Base-by-base conservation (phyloP, 2,888 invertebrate genomes). In the Acleris sparsana region DNA sequence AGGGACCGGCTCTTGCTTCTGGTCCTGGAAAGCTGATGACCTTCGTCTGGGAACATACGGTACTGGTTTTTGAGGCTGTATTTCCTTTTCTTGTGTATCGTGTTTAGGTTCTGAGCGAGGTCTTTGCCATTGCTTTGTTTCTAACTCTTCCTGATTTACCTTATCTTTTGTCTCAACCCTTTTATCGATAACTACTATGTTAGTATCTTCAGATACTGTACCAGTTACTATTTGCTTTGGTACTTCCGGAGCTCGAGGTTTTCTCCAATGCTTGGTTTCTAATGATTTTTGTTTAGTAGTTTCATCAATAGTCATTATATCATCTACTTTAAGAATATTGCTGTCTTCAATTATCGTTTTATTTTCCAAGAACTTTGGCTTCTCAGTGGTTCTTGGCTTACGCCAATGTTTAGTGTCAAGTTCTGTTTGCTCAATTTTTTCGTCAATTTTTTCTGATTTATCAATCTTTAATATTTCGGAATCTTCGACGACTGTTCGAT, bases 1-100 rank as follows among this genome's bases (percentile, higher is more conserved):
- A 62, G 79, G 94, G 79, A 78, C 88, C 71, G 79, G 85, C 87
- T 83, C 88, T 77, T 79, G 82, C 68, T 74, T 79, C 64, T 85
- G 83, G 67, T 80, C 79, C 60, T 69, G 69, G 18, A 68, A 56
- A 53, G 60, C 62, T 75, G 70, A 70, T 33, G 69, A 58, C 16
- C 53, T 68, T 16, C 61, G 44, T 18, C 49, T 55, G 22, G 58
- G 49, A 49, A n/a, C 5, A 33, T 11, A 29, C 5, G 29, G 11
- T 7, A 33, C 33, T 18, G 49, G n/a, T 46, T 58, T 61, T 68
- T 62, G 69, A 6, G 67, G 57, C 11, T 59, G 70, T 18, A 39
- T 49, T 65, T 63, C 66, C 2, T 55, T 63, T 53, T 39, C 55
- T 43, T 70, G 53, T 53, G 52, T 55, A 18, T 71, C 59, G 44